These are phyloP conservation scores for Strix uralensis DNA, from an alignment of 2,113 vertebrate species.

Conservation along the genomic window DNA sequence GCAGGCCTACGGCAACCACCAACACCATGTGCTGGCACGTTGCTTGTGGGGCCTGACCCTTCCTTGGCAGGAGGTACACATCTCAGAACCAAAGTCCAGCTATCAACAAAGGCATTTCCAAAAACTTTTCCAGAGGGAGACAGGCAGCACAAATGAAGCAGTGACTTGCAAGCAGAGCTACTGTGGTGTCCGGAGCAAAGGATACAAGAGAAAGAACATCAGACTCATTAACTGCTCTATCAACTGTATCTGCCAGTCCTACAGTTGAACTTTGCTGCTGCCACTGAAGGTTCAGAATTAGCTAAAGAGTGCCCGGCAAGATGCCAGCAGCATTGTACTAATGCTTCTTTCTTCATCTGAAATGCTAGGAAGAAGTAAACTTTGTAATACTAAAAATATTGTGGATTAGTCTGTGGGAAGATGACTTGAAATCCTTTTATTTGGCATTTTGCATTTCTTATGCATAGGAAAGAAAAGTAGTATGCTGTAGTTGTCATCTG, in stretches of 20 bases:
- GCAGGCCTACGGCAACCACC: background rate
- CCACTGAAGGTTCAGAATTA: background rate
- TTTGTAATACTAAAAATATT: background rate
- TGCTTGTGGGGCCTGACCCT: background rate
- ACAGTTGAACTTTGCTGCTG: background rate
- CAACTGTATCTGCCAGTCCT: too few relatives aligned
- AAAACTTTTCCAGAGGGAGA: background rate
- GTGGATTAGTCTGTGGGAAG: background rate
- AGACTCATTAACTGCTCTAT: background rate
- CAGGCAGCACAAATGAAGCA: background rate
- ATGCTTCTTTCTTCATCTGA: background rate
- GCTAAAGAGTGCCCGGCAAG: background rate
- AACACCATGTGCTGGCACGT: background rate
- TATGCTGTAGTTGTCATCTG: background rate
- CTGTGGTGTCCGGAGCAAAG: background rate
- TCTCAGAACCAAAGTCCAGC: background rate
- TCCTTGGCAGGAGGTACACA: background rate
- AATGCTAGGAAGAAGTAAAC: background rate
- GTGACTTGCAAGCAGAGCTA: background rate
- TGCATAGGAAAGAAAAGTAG: background rate
- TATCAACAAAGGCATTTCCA: background rate
- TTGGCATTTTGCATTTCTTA: background rate
- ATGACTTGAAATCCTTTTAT: background rate
- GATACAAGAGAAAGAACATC: background rate
- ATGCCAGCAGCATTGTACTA: background rate